A percentile compares a stretch with the other conserved stretches of the same genome.
Conservation (phyloP, 2,888 invertebrate species). For the Tipula vernalis region DNA sequence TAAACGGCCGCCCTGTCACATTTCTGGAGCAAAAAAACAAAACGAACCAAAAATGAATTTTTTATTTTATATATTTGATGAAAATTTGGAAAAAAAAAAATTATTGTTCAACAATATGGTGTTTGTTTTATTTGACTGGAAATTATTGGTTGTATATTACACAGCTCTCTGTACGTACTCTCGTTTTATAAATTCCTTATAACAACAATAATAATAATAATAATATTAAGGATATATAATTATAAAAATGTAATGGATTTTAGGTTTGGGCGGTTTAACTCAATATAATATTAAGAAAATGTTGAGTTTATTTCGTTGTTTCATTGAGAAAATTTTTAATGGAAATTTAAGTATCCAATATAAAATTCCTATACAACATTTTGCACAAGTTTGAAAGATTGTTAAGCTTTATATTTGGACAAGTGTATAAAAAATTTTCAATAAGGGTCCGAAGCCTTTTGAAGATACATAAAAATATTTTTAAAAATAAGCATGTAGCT, state of each 20-base stretch:
- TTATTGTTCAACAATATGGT: slow-evolving; percentile 4
- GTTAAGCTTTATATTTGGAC: background rate
- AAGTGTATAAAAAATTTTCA: background rate
- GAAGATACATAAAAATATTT: background rate
- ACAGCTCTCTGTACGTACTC: background rate
- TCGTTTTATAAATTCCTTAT: background rate
- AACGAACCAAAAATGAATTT: background rate
- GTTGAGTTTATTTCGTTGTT: background rate
- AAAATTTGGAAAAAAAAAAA: background rate
- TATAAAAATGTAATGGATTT: background rate
- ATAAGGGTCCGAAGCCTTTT: background rate
- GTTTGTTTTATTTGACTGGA: slow-evolving; percentile 4
- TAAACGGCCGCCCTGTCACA: background rate
- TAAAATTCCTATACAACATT: background rate
- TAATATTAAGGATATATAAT: background rate
- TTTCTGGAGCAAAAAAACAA: background rate
- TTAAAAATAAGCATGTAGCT: background rate
- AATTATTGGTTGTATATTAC: background rate
- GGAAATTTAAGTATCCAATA: background rate
- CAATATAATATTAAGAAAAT: background rate
- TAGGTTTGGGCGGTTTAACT: background rate
- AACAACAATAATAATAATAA: background rate
- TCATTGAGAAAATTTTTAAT: background rate
- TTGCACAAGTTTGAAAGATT: no score
- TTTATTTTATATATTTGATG: background rate